Base-by-base conservation (phyloP, 1,140 invertebrate species). In the Nasonia vitripennis region DNA sequence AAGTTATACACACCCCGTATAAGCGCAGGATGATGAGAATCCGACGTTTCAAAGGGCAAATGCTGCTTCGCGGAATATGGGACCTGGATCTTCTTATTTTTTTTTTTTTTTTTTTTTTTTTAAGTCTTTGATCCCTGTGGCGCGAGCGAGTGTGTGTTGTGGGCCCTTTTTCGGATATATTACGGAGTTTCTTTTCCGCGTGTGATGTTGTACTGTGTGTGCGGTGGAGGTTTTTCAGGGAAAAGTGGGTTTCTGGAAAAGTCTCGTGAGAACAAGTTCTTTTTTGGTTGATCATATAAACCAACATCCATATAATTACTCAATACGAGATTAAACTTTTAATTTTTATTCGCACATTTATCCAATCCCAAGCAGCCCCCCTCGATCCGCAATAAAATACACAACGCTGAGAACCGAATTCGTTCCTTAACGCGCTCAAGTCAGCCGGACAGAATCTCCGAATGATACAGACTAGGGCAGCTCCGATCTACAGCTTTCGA, bases 21-120 rank as follows among this genome's bases (percentile, higher is more conserved):
- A 51, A 41, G 67, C 4, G 11, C 27, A 14, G 12, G 37, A 74
- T 27, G 34, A 45, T 34, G 62, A 74, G 62, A 70, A 81, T 78
- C 71, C 71, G 51, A 77, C 62, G 41, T 81, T 27, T 85, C 17
- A 87, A 87, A 83, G 77, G 71, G 67, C 48, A 71, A 71, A 70
- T 45, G 68, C 51, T 83, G 41, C 73, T 79, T 45, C 84, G 71
- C 27, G 71, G 41, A 78, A 80, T 75, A 45, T 23, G 55, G 55
- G 31, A n/a, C 55, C 70, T 67, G 73, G 31, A 51, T 51, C 34
- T 74, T 27, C 17, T 77, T 27, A 1, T 27, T 27, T 27, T 41
- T 37, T 23, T 37, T 78, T 85, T 77, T 70, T 27, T 27, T 27
- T 27, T 27, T 27, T 41, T 37, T 23, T 37, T 81, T 85, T 77